A percentile compares a stretch with the other conserved stretches of the same genome.
Evolutionary conservation across 2,888 invertebrate species (phyloP).

Genomic region (Cephus rjabovi): DNA sequence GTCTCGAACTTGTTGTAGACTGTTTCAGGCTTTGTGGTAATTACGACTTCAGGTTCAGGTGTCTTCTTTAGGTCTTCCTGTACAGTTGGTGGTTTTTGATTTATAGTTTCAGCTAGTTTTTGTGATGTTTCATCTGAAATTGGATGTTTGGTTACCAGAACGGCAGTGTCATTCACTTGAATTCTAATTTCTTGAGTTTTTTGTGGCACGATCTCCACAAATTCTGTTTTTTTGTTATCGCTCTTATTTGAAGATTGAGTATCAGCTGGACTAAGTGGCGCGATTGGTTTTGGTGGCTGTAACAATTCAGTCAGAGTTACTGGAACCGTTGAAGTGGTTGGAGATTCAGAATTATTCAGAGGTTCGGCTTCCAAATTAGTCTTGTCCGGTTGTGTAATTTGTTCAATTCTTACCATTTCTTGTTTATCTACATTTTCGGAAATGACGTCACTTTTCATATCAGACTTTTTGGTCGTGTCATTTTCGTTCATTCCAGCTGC

Average conservation of each 20-base stretch:
- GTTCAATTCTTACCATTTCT: neutral
- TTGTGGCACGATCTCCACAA: neutral
- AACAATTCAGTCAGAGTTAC: constrained; percentile 2
- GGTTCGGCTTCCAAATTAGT: neutral
- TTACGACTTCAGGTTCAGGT: neutral
- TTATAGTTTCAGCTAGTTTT: neutral
- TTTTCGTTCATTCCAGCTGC: neutral
- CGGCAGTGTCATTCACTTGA: constrained; percentile 39
- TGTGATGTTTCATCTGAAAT: neutral
- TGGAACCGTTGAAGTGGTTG: neutral
- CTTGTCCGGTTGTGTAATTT: neutral
- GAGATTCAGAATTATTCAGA: neutral
- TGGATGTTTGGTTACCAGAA: constrained; percentile 26
- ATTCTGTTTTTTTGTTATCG: neutral
- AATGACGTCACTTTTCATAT: neutral
- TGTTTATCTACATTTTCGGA: neutral
- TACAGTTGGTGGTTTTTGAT: neutral
- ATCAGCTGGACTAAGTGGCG: neutral
- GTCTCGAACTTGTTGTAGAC: too few relatives aligned
- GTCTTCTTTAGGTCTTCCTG: neutral
- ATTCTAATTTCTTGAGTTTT: constrained; percentile 32
- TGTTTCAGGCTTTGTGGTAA: too few relatives aligned
- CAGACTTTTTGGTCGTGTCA: neutral
- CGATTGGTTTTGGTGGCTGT: constrained; percentile 1
- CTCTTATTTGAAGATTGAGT: neutral